A percentile compares a stretch with the other conserved stretches of the same genome.
phyloP scores from a whole-genome alignment of 2,797 vertebrate genomes.

The Peromyscus nudipes region DNA sequence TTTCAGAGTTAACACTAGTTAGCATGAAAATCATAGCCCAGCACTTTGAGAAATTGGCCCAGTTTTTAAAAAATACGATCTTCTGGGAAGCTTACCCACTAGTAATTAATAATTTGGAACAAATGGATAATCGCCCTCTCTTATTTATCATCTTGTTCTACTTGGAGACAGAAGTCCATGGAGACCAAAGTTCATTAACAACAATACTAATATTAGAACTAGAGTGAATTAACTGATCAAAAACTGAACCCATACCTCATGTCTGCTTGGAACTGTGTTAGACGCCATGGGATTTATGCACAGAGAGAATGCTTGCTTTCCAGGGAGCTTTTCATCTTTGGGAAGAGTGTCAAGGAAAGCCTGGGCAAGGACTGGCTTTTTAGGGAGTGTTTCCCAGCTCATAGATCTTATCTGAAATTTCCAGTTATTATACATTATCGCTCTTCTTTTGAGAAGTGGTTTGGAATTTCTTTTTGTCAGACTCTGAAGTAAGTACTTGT shows the following conservation, averaged over 20 bases:
- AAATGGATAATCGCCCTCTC: constrained; percentile 29
- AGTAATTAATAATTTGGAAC: constrained; percentile 54
- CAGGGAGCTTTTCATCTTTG: background rate
- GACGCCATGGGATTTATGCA: background rate
- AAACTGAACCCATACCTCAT: background rate
- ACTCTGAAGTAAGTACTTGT: background rate
- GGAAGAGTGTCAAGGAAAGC: fast-evolving
- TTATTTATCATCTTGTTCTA: constrained; percentile 27
- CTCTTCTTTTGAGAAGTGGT: background rate
- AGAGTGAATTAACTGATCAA: constrained; percentile 47
- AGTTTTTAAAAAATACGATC: background rate
- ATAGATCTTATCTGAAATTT: background rate
- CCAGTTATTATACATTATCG: background rate
- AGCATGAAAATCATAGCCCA: background rate
- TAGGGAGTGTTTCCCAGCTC: background rate
- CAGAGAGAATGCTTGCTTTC: background rate
- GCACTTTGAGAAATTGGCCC: background rate
- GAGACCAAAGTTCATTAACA: constrained; percentile 17
- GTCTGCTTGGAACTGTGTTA: background rate
- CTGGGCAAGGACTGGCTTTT: background rate
- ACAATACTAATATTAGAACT: background rate
- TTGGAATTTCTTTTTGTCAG: background rate
- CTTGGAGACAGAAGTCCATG: background rate
- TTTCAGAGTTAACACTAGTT: background rate
- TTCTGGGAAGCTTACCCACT: constrained; percentile 31